Evolutionary conservation across 1,140 invertebrate species (phyloP).

Genomic region (Zaprionus nigranus): DNA sequence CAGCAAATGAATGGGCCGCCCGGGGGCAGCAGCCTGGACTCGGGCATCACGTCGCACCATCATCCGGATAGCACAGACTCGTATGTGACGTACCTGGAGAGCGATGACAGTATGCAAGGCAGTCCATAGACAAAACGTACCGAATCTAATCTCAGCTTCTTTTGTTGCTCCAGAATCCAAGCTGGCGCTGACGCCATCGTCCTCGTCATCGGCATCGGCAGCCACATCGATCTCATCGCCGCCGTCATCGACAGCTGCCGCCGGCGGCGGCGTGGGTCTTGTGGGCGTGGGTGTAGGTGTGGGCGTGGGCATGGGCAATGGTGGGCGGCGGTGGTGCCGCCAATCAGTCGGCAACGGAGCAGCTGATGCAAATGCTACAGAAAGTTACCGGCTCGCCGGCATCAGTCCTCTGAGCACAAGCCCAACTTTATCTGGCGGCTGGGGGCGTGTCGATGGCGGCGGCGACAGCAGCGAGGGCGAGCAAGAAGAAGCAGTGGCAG

Average conservation of each 20-base stretch:
- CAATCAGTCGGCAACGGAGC: constrained; percentile 81
- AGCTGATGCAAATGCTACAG: constrained; percentile 82
- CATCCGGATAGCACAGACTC: constrained; percentile 94
- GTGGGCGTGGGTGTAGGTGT: constrained; percentile 47
- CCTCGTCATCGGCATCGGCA: constrained; percentile 73
- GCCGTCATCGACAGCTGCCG: constrained; percentile 58
- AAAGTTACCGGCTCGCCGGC: constrained; percentile 78
- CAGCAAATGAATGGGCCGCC: constrained; percentile 80
- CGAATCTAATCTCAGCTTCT: constrained; percentile 84
- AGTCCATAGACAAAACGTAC: constrained; percentile 86
- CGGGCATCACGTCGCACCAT: constrained; percentile 85
- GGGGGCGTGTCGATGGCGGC: constrained; percentile 1
- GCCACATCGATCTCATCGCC: constrained; percentile 80
- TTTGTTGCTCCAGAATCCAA: constrained; percentile 84
- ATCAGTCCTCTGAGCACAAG: constrained; percentile 64
- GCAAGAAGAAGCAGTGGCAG: constrained; percentile 13
- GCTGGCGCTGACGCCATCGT: constrained; percentile 80
- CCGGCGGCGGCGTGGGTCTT: constrained; percentile 32
- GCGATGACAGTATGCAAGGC: constrained; percentile 91
- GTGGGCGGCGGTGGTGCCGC: constrained; percentile 24
- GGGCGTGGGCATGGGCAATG: constrained; percentile 50
- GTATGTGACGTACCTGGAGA: constrained; percentile 95
- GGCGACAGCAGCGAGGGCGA: background rate
- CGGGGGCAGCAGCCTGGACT: constrained; percentile 80
- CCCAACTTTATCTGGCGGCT: constrained; percentile 29